Conservation (phyloP, 2,113 vertebrate species). For the Nycticryphes semicollaris region DNA sequence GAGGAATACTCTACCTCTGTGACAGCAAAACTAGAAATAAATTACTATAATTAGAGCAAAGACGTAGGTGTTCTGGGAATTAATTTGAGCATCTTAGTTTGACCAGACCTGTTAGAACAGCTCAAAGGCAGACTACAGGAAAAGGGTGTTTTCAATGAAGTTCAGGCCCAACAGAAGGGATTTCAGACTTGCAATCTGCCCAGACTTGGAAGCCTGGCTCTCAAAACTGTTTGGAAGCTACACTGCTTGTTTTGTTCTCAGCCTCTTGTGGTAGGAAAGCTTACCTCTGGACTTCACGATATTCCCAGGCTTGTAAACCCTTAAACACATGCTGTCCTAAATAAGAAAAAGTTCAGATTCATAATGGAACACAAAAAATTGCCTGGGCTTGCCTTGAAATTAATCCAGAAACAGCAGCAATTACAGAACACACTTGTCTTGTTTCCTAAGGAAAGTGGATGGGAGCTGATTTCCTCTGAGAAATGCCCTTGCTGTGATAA, state of each 20-base stretch:
- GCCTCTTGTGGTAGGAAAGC: neutral
- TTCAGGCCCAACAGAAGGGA: neutral
- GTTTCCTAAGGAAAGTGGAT: neutral
- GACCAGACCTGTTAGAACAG: neutral
- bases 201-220: neutral
- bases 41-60: neutral
- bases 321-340: neutral
- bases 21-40: neutral
- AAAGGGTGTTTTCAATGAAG: neutral
- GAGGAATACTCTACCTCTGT: neutral
- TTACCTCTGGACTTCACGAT: neutral
- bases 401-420: neutral
- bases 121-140: neutral
- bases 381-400: neutral
- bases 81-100: neutral
- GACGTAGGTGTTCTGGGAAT: neutral
- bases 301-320: neutral
- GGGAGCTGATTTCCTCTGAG: neutral
- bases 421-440: neutral
- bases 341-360: neutral
- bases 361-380: neutral
- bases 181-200: neutral
- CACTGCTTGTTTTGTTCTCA: neutral
- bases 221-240: neutral
- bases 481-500: neutral